Conservation (phyloP, 53 echinoderm and acorn worm genomes). For the Paracentrotus lividus region DNA sequence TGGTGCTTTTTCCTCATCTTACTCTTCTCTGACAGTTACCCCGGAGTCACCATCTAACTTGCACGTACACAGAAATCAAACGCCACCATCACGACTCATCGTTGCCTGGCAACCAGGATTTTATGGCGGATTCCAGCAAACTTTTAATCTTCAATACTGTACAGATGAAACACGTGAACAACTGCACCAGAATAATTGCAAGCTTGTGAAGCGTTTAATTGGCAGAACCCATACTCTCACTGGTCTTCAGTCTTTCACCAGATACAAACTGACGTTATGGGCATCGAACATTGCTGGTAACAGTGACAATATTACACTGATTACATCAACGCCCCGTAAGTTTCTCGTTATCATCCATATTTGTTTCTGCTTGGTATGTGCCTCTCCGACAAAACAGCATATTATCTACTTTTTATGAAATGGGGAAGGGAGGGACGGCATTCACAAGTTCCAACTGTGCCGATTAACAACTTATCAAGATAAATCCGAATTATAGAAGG, state of each 20-base stretch:
- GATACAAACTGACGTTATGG: neutral
- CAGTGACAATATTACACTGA: neutral
- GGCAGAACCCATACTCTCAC: neutral
- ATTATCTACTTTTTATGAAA: no score
- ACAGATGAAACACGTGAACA: neutral
- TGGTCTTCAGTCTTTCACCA: neutral
- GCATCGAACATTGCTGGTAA: neutral
- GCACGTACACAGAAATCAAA: neutral
- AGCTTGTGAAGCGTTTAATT: neutral
- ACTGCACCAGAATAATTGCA: neutral
- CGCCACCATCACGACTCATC: neutral
- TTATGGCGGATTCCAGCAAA: constrained; percentile 4
- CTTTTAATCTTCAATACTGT: neutral
- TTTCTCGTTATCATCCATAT: neutral
- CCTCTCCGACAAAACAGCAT: no score
- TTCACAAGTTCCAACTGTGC: neutral
- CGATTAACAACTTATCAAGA: neutral
- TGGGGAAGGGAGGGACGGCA: no score
- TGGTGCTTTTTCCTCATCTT: no score
- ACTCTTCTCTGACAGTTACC: neutral
- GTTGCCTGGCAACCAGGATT: constrained; percentile 8
- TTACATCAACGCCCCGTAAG: neutral
- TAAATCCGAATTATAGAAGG: neutral
- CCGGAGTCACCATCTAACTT: neutral
- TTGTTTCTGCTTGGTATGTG: neutral